Evolutionary conservation across 2,797 vertebrate species (phyloP).

Genomic region (Trachops cirrhosus): DNA sequence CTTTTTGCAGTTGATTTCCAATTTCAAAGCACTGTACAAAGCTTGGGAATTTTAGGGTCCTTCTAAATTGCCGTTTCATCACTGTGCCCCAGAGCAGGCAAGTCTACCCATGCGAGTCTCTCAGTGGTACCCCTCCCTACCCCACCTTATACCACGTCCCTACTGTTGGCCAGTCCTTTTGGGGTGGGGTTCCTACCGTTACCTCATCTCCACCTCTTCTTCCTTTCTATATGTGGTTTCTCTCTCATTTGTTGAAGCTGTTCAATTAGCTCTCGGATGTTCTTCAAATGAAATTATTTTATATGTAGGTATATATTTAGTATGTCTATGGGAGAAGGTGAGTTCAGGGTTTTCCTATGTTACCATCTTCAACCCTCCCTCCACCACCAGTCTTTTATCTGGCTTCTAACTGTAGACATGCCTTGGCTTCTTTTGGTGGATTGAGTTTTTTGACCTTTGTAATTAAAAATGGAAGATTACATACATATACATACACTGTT

Average conservation of each 20-base stretch:
- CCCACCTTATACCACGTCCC: too few species aligned
- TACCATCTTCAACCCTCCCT: not conserved
- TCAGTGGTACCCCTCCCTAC: not conserved
- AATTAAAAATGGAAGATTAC: not conserved
- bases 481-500: not conserved
- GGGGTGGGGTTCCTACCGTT: not conserved
- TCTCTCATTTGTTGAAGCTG: not conserved
- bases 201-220: not conserved
- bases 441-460: not conserved
- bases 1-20: not conserved
- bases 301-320: not conserved
- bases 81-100: not conserved
- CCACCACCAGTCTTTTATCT: not conserved
- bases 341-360: not conserved
- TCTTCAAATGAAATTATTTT: not conserved
- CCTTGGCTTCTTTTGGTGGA: not conserved
- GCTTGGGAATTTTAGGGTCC: not conserved
- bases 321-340: not conserved
- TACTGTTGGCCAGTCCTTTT: not conserved
- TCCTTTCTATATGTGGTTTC: not conserved
- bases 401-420: not conserved
- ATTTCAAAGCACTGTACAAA: not conserved
- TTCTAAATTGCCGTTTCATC: not conserved
- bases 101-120: not conserved
- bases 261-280: not conserved